Conservation (phyloP, 2,797 vertebrate species). For the Erpetoichthys calabaricus region DNA sequence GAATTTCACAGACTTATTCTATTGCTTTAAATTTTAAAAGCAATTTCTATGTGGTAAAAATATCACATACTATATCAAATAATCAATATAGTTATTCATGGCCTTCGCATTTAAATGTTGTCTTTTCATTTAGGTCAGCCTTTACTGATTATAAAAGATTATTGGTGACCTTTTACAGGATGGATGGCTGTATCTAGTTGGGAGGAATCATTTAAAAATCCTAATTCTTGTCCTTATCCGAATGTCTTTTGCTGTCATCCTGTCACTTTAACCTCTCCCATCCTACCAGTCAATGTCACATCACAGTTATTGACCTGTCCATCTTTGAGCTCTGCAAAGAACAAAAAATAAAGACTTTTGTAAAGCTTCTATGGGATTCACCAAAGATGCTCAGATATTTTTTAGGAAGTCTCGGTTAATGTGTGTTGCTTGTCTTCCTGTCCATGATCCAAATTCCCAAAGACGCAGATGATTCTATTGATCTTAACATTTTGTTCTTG, state of each 20-base stretch:
- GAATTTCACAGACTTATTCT: too few relatives aligned
- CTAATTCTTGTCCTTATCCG: constrained; percentile 7
- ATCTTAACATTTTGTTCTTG: neutral
- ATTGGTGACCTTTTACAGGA: constrained; percentile 27
- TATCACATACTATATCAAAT: too few relatives aligned
- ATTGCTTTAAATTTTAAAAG: too few relatives aligned
- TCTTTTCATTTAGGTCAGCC: constrained; percentile 2
- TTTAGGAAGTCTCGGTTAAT: neutral
- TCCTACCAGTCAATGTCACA: constrained; percentile 25
- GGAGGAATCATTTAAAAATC: constrained; percentile 25
- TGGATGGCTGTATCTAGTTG: constrained; percentile 20
- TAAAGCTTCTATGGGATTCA: neutral
- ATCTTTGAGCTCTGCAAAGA: constrained; percentile 19
- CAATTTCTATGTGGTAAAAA: too few relatives aligned
- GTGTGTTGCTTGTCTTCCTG: neutral
- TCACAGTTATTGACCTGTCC: constrained; percentile 42
- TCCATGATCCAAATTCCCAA: constrained; percentile 2
- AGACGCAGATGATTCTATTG: neutral
- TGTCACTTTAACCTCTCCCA: constrained; percentile 20
- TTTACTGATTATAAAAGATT: constrained; percentile 29
- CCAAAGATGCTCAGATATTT: constrained; percentile 2
- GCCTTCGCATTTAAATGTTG: too few relatives aligned
- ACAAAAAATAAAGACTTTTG: neutral
- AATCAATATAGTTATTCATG: too few relatives aligned
- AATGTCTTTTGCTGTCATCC: constrained; percentile 20